Conservation (phyloP, 2,797 vertebrate species). For the Halcyon chelicuti region DNA sequence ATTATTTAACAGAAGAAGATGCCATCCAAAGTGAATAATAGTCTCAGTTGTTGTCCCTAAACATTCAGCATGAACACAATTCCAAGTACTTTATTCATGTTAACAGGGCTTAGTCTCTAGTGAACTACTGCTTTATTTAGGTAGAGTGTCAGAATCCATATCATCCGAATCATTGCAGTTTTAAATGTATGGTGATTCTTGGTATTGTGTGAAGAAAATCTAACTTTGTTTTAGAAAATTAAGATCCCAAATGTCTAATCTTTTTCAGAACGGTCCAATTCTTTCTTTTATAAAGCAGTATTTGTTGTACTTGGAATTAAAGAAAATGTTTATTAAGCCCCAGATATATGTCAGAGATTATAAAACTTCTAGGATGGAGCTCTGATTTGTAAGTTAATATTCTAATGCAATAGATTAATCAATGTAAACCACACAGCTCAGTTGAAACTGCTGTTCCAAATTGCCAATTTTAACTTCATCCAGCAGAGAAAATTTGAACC, state of each 20-base stretch:
- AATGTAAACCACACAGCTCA: constrained; percentile 73
- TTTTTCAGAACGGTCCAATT: background rate
- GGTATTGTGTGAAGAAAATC: background rate
- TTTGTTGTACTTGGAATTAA: constrained; percentile 38
- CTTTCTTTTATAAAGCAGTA: constrained; percentile 19
- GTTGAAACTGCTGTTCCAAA: constrained; percentile 73
- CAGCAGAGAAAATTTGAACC: constrained; percentile 78
- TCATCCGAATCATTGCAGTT: background rate
- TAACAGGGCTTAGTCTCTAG: background rate
- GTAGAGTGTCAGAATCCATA: background rate
- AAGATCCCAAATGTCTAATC: background rate
- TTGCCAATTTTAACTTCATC: constrained; percentile 77
- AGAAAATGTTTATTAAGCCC: constrained; percentile 59
- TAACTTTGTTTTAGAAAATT: background rate
- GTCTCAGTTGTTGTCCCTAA: background rate
- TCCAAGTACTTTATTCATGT: background rate
- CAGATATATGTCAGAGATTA: constrained; percentile 62
- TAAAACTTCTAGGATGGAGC: constrained; percentile 30
- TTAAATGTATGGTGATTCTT: background rate
- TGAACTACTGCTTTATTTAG: background rate
- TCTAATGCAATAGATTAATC: constrained; percentile 76
- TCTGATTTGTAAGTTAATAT: constrained; percentile 73
- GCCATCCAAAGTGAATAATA: background rate
- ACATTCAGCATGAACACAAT: background rate
- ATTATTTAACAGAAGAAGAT: background rate